These are phyloP conservation scores for Psephotus haematonotus DNA, from an alignment of 2,113 vertebrate species.

Conservation along the genomic window DNA sequence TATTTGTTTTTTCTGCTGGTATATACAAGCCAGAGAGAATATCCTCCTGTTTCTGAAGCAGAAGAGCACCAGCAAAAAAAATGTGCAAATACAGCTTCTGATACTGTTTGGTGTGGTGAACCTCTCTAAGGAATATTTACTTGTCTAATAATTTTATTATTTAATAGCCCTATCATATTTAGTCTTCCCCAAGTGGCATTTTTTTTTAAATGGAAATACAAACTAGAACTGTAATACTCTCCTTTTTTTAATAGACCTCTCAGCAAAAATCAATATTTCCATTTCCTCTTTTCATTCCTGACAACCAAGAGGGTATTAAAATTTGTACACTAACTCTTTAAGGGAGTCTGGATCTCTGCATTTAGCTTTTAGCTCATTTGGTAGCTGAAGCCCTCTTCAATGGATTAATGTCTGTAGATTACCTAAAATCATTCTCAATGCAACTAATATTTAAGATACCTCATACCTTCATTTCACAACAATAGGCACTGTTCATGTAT, in stretches of 20 bases:
- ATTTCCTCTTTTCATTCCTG: constrained; percentile 41
- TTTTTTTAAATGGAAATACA: not conserved
- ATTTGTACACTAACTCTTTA: not conserved
- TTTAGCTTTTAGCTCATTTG: not conserved
- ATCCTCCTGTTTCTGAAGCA: not conserved
- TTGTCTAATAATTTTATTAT: not conserved
- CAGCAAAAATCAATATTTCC: constrained; percentile 50
- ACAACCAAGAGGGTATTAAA: constrained; percentile 13
- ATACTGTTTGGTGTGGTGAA: not conserved
- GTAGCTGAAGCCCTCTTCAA: not conserved
- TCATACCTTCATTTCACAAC: not conserved
- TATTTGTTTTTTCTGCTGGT: not conserved
- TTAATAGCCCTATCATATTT: not conserved
- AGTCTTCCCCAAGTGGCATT: not conserved
- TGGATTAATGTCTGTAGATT: not conserved
- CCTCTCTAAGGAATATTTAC: not conserved
- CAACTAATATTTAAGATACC: not conserved
- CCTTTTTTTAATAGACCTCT: constrained; percentile 10
- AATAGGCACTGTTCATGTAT: not conserved
- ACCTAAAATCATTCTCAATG: not conserved
- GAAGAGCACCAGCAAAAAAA: not conserved
- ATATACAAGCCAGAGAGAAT: not conserved
- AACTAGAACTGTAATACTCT: not conserved
- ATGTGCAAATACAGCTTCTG: not conserved
- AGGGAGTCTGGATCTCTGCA: not conserved